Conservation (phyloP, 2,797 vertebrate species). For the Alauda arvensis region DNA sequence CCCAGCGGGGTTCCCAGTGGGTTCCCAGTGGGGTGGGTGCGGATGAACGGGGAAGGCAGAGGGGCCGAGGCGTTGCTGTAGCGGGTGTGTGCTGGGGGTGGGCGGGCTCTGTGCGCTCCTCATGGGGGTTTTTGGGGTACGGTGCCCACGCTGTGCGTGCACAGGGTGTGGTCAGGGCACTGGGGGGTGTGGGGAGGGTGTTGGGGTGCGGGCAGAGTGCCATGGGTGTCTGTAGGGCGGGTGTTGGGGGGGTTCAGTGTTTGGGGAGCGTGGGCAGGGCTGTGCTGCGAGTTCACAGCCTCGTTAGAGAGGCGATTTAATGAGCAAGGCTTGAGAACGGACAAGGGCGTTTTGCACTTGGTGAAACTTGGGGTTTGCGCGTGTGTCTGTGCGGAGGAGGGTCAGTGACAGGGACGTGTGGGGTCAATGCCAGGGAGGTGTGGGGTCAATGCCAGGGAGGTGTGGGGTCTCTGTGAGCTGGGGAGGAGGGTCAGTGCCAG, state of each 20-base stretch:
- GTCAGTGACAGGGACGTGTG: neutral
- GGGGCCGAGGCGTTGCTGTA: fast-evolving
- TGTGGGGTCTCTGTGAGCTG: neutral
- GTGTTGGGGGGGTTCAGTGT: neutral
- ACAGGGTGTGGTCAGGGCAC: neutral
- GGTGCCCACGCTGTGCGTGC: fast-evolving
- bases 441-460: neutral
- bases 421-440: no score
- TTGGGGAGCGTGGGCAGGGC: neutral
- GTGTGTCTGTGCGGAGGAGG: neutral
- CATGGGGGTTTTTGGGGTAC: neutral
- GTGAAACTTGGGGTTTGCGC: neutral
- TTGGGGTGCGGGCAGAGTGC: neutral
- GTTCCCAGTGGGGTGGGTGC: neutral
- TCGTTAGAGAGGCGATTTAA: neutral
- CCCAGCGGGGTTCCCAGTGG: neutral
- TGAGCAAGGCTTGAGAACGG: neutral
- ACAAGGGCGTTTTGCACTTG: neutral
- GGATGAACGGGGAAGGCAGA: neutral
- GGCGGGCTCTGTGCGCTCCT: neutral
- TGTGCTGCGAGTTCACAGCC: neutral
- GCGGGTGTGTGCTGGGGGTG: neutral
- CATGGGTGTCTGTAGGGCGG: neutral
- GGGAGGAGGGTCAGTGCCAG: neutral
- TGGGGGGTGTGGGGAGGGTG: neutral